Percentiles rank a stretch among this genome's conserved stretches.
Conservation (phyloP, 1,140 invertebrate genomes). For the Zaprionus vittiger region DNA sequence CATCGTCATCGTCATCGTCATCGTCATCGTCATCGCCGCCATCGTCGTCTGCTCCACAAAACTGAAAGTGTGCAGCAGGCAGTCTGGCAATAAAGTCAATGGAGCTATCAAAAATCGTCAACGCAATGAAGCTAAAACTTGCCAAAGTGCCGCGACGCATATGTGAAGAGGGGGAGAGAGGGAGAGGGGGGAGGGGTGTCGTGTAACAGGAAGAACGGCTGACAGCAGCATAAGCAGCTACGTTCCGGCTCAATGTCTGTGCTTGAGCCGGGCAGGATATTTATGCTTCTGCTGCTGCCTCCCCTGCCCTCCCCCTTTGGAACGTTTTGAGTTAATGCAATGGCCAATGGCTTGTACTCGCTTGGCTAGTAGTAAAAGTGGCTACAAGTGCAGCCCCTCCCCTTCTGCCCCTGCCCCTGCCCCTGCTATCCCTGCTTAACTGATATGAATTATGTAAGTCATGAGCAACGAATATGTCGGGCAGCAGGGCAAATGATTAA, state of each 20-base stretch:
- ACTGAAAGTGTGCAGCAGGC: constrained; percentile 70
- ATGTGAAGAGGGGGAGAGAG: constrained; percentile 21
- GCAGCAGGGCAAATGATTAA: constrained; percentile 30
- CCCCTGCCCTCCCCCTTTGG: constrained; percentile 5
- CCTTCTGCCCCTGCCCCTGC: background rate
- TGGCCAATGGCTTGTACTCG: constrained; percentile 42
- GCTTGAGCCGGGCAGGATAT: constrained; percentile 55
- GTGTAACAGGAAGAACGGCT: background rate
- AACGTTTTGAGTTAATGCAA: constrained; percentile 68
- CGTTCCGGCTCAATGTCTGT: background rate
- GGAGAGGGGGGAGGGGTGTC: background rate
- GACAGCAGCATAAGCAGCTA: constrained; percentile 19
- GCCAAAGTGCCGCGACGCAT: constrained; percentile 55
- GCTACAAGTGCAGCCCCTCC: constrained; percentile 34
- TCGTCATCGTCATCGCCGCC: background rate
- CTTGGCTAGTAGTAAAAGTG: constrained; percentile 48
- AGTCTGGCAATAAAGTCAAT: constrained; percentile 76
- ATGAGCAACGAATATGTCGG: constrained; percentile 25
- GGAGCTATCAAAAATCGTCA: constrained; percentile 76
- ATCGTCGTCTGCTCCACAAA: constrained; percentile 39
- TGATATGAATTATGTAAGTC: constrained; percentile 40
- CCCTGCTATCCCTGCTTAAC: background rate
- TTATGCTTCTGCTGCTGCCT: constrained; percentile 38
- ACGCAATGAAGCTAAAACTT: constrained; percentile 73
- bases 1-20: constrained; percentile 6